These are phyloP conservation scores for Poecilobothrus nobilitatus DNA, from an alignment of 2,888 invertebrate species.

Conservation along the genomic window DNA sequence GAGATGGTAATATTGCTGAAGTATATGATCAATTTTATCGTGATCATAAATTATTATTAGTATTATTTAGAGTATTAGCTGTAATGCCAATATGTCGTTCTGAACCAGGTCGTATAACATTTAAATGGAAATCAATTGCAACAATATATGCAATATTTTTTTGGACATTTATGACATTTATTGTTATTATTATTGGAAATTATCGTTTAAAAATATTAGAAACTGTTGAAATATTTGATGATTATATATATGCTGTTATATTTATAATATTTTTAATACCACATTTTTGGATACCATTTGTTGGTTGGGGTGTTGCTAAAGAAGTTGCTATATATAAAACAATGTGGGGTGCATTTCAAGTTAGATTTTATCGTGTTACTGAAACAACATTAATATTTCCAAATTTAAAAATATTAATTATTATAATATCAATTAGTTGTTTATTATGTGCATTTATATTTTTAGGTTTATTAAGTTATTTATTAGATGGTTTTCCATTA, in stretches of 20 bases:
- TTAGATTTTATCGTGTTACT: slow-evolving; percentile 45
- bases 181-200: slow-evolving; percentile 54
- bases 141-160: slow-evolving; percentile 59
- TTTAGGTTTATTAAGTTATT: slow-evolving; percentile 50
- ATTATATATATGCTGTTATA: slow-evolving; percentile 60
- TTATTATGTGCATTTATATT: slow-evolving; percentile 53
- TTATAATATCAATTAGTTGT: slow-evolving; percentile 55
- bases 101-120: slow-evolving; percentile 51
- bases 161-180: slow-evolving; percentile 50
- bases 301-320: slow-evolving; percentile 61
- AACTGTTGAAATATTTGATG: slow-evolving; percentile 56
- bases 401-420: slow-evolving; percentile 51
- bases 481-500: slow-evolving; percentile 53
- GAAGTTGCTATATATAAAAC: slow-evolving; percentile 63
- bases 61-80: slow-evolving; percentile 53
- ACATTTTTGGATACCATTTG: slow-evolving; percentile 59
- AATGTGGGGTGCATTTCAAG: slow-evolving; percentile 59
- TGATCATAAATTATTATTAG: slow-evolving; percentile 56
- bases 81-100: slow-evolving; percentile 58
- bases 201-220: slow-evolving; percentile 54
- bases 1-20: slow-evolving; percentile 24
- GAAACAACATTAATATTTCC: slow-evolving; percentile 57
- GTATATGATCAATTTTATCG: slow-evolving; percentile 47
- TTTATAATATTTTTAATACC: slow-evolving; percentile 59
- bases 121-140: slow-evolving; percentile 55